Conservation (phyloP, 92 coral and sea anemone species). For the Scolanthus callimorphus region DNA sequence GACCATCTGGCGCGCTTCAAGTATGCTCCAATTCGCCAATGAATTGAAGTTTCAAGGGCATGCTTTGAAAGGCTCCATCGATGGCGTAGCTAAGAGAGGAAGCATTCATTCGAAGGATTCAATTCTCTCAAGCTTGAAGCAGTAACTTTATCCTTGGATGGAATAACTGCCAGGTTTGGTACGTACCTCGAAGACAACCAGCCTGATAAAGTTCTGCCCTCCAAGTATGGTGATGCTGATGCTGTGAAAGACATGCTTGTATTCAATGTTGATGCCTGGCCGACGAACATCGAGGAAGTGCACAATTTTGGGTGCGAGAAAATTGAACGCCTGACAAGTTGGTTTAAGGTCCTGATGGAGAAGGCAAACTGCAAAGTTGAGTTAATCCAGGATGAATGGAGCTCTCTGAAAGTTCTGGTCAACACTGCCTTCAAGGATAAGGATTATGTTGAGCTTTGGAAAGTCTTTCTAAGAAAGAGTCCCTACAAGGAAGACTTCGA, state of each 20-base stretch:
- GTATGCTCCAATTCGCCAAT: conserved; percentile 11
- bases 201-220: conserved; percentile 14
- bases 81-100: conserved; percentile 15
- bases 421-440: conserved; percentile 28
- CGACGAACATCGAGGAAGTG: conserved; percentile 24
- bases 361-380: not conserved
- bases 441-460: conserved; percentile 43
- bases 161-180: conserved; percentile 16
- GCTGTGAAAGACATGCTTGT: conserved; percentile 34
- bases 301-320: conserved; percentile 23
- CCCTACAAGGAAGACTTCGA: conserved; percentile 32
- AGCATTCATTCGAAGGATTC: conserved; percentile 6
- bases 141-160: conserved; percentile 5
- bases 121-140: conserved; percentile 9
- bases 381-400: conserved; percentile 4
- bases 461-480: conserved; percentile 30
- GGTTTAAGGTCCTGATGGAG: conserved; percentile 17
- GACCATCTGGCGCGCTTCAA: conserved; percentile 24
- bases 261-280: too few relatives aligned
- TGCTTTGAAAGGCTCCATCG: conserved; percentile 28
- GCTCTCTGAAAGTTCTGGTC: conserved; percentile 10
- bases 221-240: too few relatives aligned
- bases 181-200: not conserved
- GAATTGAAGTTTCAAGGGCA: conserved; percentile 24
- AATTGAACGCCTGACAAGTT: conserved; percentile 20